Conservation (phyloP, 1,140 invertebrate genomes). For the Phortica variegata region DNA sequence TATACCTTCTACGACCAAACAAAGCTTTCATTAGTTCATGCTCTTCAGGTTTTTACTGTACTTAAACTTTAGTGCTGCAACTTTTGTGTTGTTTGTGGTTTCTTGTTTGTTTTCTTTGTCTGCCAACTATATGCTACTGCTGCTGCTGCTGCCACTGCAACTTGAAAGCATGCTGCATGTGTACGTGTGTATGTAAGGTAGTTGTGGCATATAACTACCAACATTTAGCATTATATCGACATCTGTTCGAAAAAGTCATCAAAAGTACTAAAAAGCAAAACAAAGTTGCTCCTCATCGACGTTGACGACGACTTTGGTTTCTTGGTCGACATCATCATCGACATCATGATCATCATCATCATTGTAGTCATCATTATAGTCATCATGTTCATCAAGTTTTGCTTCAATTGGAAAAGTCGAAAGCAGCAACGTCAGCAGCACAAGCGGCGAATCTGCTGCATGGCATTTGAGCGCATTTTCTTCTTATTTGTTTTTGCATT, state of each 20-base stretch:
- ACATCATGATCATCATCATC: too few species aligned
- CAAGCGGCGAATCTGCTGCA: neutral
- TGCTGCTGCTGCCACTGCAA: slow-evolving; percentile 27
- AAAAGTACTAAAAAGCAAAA: slow-evolving; percentile 55
- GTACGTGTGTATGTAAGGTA: neutral
- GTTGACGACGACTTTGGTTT: slow-evolving; percentile 2
- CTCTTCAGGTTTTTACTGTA: too few species aligned
- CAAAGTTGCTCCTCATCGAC: slow-evolving; percentile 37
- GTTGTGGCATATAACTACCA: slow-evolving; percentile 40
- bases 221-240: slow-evolving; percentile 55
- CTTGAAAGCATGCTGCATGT: slow-evolving; percentile 48
- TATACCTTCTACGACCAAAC: too few species aligned
- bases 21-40: too few species aligned
- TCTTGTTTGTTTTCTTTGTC: slow-evolving; percentile 15
- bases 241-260: slow-evolving; percentile 54
- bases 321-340: neutral
- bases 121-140: neutral
- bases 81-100: too few species aligned
- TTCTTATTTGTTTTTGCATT: slow-evolving; percentile 3
- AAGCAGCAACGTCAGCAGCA: neutral
- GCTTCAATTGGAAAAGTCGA: neutral
- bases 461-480: slow-evolving; percentile 5
- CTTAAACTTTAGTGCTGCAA: too few species aligned
- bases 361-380: too few species aligned
- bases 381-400: slow-evolving; percentile 7